Conservation (phyloP, 1,140 invertebrate species). For the Thrips palmi region DNA sequence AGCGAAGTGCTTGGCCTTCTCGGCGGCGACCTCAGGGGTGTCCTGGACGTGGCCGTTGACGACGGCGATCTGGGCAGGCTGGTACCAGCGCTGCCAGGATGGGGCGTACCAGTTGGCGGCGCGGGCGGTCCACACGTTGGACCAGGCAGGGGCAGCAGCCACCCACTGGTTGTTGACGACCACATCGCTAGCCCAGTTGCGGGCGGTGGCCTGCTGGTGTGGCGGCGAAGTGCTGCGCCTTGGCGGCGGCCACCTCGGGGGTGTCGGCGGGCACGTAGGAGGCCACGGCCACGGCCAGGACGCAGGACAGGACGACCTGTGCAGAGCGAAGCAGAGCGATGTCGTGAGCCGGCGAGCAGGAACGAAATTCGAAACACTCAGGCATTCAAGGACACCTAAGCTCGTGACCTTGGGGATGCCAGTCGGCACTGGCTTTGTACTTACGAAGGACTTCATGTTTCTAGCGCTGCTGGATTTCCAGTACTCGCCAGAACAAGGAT, state of each 20-base stretch:
- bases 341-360: too few species aligned
- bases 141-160: constrained; percentile 26
- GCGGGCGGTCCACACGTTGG: constrained; percentile 19
- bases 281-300: constrained; percentile 6
- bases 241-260: constrained; percentile 17
- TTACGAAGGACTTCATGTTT: too few species aligned
- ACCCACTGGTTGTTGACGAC: constrained; percentile 28
- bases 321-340: too few species aligned
- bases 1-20: constrained; percentile 17
- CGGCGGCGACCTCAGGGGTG: constrained; percentile 18
- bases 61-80: constrained; percentile 16
- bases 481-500: too few species aligned
- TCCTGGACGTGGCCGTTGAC: constrained; percentile 25
- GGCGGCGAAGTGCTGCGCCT: constrained; percentile 17
- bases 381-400: too few species aligned
- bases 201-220: constrained; percentile 12
- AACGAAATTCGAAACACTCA: too few species aligned
- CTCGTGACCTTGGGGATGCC: too few species aligned
- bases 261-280: constrained; percentile 12
- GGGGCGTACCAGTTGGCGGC: constrained; percentile 21
- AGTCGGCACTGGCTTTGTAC: too few species aligned
- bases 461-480: too few species aligned
- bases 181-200: constrained; percentile 23
- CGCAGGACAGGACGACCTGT: too few species aligned
- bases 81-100: constrained; percentile 23